phyloP scores from a whole-genome alignment of 2,797 vertebrate genomes.

The Scarus forsteni region DNA sequence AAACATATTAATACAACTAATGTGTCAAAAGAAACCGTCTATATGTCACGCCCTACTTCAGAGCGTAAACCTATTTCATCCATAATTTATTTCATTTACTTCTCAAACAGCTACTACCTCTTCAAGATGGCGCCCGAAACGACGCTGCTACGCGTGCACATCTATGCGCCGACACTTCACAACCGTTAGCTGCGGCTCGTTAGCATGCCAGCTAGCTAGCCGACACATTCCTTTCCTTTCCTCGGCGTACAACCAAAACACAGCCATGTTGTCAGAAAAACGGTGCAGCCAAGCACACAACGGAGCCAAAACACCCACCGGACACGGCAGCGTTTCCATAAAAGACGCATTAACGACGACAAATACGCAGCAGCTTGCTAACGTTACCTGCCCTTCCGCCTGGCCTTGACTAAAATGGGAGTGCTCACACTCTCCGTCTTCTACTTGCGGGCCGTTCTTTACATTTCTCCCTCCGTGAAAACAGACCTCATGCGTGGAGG shows the following conservation, averaged over 20 bases:
- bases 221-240: constrained; percentile 57
- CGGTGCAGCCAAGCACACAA: not conserved
- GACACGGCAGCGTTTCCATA: not conserved
- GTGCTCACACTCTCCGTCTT: constrained; percentile 64
- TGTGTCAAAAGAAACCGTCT: too few relatives aligned
- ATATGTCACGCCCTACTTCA: too few relatives aligned
- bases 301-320: not conserved
- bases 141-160: too few relatives aligned
- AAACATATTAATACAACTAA: too few relatives aligned
- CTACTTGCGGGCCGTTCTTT: constrained; percentile 64
- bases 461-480: constrained; percentile 15
- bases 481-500: not conserved
- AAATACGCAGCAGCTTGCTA: constrained; percentile 51
- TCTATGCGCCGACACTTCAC: constrained; percentile 59
- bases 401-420: constrained; percentile 83
- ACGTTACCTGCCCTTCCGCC: constrained; percentile 83
- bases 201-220: constrained; percentile 73
- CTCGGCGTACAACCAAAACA: constrained; percentile 31
- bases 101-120: too few relatives aligned
- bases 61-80: too few relatives aligned
- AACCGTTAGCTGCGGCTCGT: constrained; percentile 66
- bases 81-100: too few relatives aligned
- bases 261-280: constrained; percentile 21
- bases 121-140: too few relatives aligned
- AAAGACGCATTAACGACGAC: constrained; percentile 10